These are phyloP conservation scores for Thunnus maccoyii DNA, from an alignment of 2,113 vertebrate species.

Conservation along the genomic window DNA sequence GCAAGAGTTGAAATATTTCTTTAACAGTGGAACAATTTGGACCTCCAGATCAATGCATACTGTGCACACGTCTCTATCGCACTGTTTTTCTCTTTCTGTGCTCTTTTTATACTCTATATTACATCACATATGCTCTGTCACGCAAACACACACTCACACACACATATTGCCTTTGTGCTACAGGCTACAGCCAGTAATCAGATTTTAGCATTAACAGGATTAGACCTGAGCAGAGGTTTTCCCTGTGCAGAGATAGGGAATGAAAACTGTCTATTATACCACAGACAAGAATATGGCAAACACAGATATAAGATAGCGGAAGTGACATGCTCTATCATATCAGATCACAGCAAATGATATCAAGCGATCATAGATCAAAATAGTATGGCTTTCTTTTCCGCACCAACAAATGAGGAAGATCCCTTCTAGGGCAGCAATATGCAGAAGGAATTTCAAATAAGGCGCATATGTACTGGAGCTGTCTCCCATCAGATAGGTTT, in stretches of 20 bases:
- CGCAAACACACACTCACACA: constrained; percentile 33
- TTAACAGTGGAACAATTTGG: too few relatives aligned
- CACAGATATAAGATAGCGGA: constrained; percentile 60
- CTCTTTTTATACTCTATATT: neutral
- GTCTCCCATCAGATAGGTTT: constrained; percentile 39
- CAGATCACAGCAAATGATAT: constrained; percentile 64
- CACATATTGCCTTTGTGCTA: constrained; percentile 52
- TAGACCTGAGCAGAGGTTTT: constrained; percentile 69
- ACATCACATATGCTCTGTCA: constrained; percentile 1
- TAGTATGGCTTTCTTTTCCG: constrained; percentile 30
- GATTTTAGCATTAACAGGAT: constrained; percentile 78
- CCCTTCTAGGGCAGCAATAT: constrained; percentile 17
- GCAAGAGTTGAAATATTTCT: too few relatives aligned
- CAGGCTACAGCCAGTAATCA: constrained; percentile 68
- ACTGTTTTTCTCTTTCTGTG: neutral
- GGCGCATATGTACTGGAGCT: constrained; percentile 20
- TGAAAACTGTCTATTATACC: constrained; percentile 72
- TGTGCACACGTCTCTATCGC: neutral
- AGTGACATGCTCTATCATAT: constrained; percentile 63
- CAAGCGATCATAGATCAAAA: constrained; percentile 61
- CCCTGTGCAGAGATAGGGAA: constrained; percentile 58
- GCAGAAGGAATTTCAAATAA: constrained; percentile 37
- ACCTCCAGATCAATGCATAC: neutral
- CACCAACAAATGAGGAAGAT: constrained; percentile 33
- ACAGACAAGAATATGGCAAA: constrained; percentile 54